Percentiles rank a stretch among this genome's conserved stretches.
Evolutionary conservation across 2,888 invertebrate genomes (phyloP).

Genomic region (Amphimallon solstitiale): DNA sequence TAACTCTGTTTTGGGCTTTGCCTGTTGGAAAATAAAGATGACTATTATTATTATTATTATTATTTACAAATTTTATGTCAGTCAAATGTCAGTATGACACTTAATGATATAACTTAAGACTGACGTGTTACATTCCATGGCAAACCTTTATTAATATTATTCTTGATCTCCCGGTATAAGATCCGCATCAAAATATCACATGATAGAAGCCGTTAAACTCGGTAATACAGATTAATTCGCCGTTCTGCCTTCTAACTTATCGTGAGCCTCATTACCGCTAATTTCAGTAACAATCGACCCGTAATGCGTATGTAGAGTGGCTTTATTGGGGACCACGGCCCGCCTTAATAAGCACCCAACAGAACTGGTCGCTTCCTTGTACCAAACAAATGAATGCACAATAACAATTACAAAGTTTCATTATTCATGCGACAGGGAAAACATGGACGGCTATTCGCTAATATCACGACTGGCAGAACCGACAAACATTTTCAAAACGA

Average conservation of each 20-base stretch:
- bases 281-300: constrained; percentile 55
- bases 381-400: constrained; percentile 53
- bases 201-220: constrained; percentile 21
- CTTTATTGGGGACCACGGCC: constrained; percentile 57
- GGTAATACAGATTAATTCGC: constrained; percentile 46
- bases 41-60: too few relatives aligned
- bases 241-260: constrained; percentile 45
- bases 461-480: constrained; percentile 26
- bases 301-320: constrained; percentile 56
- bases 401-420: constrained; percentile 47
- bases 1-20: too few relatives aligned
- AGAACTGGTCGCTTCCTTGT: constrained; percentile 55
- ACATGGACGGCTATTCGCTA: constrained; percentile 23
- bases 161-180: too few relatives aligned
- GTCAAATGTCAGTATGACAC: too few relatives aligned
- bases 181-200: constrained; percentile 18
- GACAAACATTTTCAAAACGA: too few relatives aligned
- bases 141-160: too few relatives aligned
- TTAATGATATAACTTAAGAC: too few relatives aligned
- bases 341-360: constrained; percentile 59
- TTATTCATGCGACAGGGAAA: constrained; percentile 45
- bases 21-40: too few relatives aligned
- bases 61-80: too few relatives aligned
- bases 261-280: constrained; percentile 55
- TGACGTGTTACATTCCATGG: too few relatives aligned